Base-by-base conservation (phyloP, 2,113 vertebrate species). In the Ophthalmolycus amberensis region DNA sequence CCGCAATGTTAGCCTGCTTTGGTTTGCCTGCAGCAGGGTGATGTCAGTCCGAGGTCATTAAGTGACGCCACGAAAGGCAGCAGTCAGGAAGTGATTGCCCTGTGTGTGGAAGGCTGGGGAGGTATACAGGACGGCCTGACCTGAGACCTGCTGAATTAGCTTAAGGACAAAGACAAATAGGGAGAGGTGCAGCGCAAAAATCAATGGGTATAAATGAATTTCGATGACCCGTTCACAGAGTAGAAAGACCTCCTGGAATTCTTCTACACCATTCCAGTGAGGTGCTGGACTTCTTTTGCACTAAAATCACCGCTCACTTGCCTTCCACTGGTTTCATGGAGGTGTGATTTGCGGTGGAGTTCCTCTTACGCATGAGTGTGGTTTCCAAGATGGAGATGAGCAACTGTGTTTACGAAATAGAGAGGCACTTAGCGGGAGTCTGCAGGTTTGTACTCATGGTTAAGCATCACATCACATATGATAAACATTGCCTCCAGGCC, bases 111-210 rank as follows among this genome's bases (percentile, higher is more conserved):
- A 86, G 64, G 29, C 25, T 60, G 32, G n/a, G 37, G 60, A 81
- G 54, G 75, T 66, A 66, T 88, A 77, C 3, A 59, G 75, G 66
- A 79, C 75, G 20, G 18, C 6, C 6, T 74, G 75, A 83, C 78
- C 78, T 27, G 42, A 69, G 76, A 85, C 37, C 68, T 84, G 80
- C 85, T 85, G 63, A 84, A 80, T 81, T 79, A 59, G 78, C 82
- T 83, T 48, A 3, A 52, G 66, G 25, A 56, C 8, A 18, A 37
- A 83, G 66, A 74, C 69, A 83, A 52, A 77, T 72, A 89, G 68
- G 12, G 22, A 78, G 40, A 80, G 44, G 15, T 73, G 60, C 29
- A 32, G 50, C 2, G 25, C n/a, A 75, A 52, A 25, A 89, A 90
- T 89, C 83, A 85, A 80, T 89, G 62, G 7, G 25, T 56, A 27